A percentile compares a stretch with the other conserved stretches of the same genome.
Evolutionary conservation across 2,888 invertebrate species (phyloP).

Genomic region (Drosophila meridionalis): DNA sequence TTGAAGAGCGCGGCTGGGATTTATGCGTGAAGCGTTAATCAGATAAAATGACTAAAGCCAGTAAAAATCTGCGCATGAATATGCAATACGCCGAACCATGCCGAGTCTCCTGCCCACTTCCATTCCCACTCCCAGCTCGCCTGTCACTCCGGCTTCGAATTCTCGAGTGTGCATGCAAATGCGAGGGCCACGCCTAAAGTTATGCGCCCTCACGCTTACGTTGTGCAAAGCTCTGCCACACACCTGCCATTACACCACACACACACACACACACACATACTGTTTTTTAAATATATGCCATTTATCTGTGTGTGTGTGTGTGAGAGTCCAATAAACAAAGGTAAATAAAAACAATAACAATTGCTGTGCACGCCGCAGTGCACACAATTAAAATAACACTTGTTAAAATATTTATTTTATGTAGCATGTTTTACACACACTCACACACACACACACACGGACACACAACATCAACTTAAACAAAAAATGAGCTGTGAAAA

Average conservation of each 20-base stretch:
- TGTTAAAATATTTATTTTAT: constrained; percentile 76
- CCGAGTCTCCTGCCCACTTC: neutral
- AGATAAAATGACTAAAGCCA: constrained; percentile 62
- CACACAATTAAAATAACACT: constrained; percentile 78
- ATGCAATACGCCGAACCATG: constrained; percentile 28
- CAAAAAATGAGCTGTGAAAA: constrained; percentile 41
- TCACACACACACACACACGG: constrained; percentile 3
- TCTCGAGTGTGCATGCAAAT: constrained; percentile 22
- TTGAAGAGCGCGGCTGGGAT: constrained; percentile 38
- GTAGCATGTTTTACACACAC: constrained; percentile 31
- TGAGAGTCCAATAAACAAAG: constrained; percentile 38
- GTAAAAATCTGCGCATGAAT: constrained; percentile 44
- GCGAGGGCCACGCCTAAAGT: constrained; percentile 45
- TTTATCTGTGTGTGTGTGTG: neutral
- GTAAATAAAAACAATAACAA: constrained; percentile 51
- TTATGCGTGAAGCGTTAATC: constrained; percentile 66
- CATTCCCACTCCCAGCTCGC: neutral
- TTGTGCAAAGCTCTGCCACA: constrained; percentile 18
- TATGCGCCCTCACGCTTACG: constrained; percentile 65
- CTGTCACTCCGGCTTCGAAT: neutral
- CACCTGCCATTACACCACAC: constrained; percentile 14
- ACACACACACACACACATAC: neutral
- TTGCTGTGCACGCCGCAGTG: constrained; percentile 51
- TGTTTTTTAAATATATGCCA: constrained; percentile 11
- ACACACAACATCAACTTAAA: neutral